Percentiles rank a stretch among this genome's conserved stretches.
Conservation (phyloP, 2,888 invertebrate genomes). For the Penaeus monodon region DNA sequence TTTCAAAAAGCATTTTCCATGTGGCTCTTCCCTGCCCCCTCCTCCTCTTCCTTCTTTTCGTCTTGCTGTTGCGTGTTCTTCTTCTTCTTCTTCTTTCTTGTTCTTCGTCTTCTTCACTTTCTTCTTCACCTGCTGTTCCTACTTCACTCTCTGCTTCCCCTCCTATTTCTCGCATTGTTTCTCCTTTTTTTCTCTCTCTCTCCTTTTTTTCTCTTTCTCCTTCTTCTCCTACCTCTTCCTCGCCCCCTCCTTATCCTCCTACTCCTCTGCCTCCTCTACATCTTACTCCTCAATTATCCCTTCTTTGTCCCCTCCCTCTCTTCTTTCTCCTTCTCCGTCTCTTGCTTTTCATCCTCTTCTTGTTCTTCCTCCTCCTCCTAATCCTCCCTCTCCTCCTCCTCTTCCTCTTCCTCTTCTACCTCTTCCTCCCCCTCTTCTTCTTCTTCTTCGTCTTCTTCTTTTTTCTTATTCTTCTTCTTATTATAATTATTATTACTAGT, state of each 20-base stretch:
- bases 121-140: too few relatives aligned
- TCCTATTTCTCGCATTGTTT: not conserved
- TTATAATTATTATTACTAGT: too few relatives aligned
- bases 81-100: not conserved
- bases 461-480: too few relatives aligned
- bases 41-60: not conserved
- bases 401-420: not conserved
- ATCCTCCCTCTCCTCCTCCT: not conserved
- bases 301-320: not conserved
- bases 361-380: not conserved
- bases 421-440: not conserved
- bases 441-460: not conserved
- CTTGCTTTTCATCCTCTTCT: not conserved
- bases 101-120: not conserved
- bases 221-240: not conserved
- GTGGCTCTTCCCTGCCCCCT: not conserved
- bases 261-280: not conserved
- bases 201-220: not conserved
- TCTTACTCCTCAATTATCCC: not conserved
- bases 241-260: not conserved
- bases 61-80: not conserved
- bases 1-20: not conserved
- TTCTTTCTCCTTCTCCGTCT: not conserved
- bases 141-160: not conserved
- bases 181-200: not conserved